Base-by-base conservation (phyloP, 2,797 vertebrate genomes). In the Carapus acus region DNA sequence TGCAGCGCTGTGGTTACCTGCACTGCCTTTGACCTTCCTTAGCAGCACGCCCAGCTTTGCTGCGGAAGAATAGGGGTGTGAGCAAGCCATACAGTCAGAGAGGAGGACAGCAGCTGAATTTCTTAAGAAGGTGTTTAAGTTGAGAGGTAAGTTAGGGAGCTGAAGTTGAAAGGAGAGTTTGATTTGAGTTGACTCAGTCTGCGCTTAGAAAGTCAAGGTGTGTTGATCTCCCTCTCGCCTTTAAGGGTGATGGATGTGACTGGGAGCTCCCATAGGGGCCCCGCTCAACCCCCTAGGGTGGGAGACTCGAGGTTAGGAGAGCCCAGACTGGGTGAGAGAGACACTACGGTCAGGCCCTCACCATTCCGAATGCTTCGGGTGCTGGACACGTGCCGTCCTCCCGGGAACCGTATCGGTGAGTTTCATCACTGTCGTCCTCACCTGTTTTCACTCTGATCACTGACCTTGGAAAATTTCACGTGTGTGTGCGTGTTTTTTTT, bases 311-410 rank as follows among this genome's bases (percentile, higher is more conserved):
- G 66, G 46, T 57, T 27, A 1, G 73, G 66, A 23, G 77, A 82
- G 58, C 46, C 62, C 57, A 79, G 64, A 67, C 14, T 34, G 6
- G 76, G 59, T 40, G 86, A 86, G 39, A 71, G 85, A 57, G 83
- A 83, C 20, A 17, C 69, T 57, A 78, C 83, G 0, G 69, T 84
- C 47, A 84, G 84, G 61, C 67, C 84, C 41, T 88, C 87, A 18
- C 85, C 87, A 21, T 87, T 88, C 63, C 82, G 84, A 39, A 88
- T 88, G 85, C 85, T 88, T 31, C 78, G 83, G 39, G 76, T 87
- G 65, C 73, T 88, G 57, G 86, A 88, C 63, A 80, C 84, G 0
- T 87, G 85, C 60, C 83, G 82, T 45, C 77, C 84, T 48, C 77
- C 81, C 3, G 85, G 84, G 51, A 83, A 76, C 49, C 80, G 81